Conservation (phyloP, 2,113 vertebrate species). For the Alligator mississippiensis region DNA sequence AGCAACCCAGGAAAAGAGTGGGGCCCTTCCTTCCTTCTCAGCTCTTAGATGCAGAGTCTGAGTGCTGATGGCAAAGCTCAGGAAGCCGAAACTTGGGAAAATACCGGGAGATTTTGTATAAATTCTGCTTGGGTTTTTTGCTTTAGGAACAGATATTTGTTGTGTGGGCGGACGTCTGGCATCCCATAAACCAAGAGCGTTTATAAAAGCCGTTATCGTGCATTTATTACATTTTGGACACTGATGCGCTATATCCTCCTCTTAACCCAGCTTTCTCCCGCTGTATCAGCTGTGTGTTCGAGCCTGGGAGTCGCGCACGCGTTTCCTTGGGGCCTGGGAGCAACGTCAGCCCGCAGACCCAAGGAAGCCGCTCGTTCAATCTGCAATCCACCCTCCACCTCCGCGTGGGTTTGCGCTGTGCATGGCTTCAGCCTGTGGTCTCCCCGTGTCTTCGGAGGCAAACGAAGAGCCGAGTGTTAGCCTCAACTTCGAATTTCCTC, state of each 20-base stretch:
- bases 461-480: fast-evolving
- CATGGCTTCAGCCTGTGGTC: not conserved
- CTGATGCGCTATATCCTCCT: too few relatives aligned
- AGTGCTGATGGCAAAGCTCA: not conserved
- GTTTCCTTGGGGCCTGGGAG: not conserved
- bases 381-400: not conserved
- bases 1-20: not conserved
- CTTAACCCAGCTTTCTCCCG: not conserved
- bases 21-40: not conserved
- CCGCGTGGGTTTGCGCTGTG: not conserved
- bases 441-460: not conserved
- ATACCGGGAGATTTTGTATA: slow-evolving; percentile 4
- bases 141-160: not conserved
- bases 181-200: not conserved
- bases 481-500: not conserved
- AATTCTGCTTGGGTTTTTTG: not conserved
- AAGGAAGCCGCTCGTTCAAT: not conserved
- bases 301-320: fast-evolving
- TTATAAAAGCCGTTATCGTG: not conserved
- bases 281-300: not conserved
- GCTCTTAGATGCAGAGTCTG: slow-evolving; percentile 8
- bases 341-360: not conserved
- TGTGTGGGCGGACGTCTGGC: not conserved
- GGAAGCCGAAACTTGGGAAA: not conserved
- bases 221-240: not conserved